phyloP scores from a whole-genome alignment of 2,113 vertebrate species.

The Macroglossus sobrinus region DNA sequence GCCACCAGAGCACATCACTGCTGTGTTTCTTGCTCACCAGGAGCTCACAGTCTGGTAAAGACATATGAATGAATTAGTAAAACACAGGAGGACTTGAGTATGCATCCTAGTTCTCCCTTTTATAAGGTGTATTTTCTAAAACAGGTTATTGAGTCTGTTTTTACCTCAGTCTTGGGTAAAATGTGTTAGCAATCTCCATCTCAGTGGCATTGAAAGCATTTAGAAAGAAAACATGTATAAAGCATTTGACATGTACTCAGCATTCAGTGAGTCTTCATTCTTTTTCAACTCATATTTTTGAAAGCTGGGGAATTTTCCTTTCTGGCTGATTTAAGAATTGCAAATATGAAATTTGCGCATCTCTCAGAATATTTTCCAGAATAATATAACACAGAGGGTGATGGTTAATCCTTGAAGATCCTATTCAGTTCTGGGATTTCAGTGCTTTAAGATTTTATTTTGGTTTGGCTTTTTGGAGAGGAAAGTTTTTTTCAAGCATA shows the following conservation, averaged over 20 bases:
- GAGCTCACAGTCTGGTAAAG: neutral
- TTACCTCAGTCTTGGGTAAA: neutral
- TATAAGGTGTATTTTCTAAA: neutral
- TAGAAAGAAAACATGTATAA: neutral
- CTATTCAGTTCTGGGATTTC: neutral
- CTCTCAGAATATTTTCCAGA: neutral
- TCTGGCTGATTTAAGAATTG: neutral
- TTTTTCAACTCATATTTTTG: neutral
- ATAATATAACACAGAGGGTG: neutral
- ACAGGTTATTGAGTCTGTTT: neutral
- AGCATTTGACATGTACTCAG: neutral
- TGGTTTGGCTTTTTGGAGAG: neutral
- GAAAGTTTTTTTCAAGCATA: neutral
- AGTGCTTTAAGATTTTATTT: neutral
- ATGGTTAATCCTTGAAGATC: neutral
- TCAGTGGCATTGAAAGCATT: neutral
- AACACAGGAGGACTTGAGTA: neutral
- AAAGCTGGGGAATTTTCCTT: neutral
- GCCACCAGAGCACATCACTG: neutral
- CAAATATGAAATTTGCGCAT: neutral
- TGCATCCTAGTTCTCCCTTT: neutral
- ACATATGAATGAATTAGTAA: neutral
- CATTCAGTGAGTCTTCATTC: neutral
- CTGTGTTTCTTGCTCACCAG: neutral
- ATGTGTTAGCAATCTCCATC: neutral